Conservation (phyloP, 1,140 invertebrate species). For the Hermetia illucens region DNA sequence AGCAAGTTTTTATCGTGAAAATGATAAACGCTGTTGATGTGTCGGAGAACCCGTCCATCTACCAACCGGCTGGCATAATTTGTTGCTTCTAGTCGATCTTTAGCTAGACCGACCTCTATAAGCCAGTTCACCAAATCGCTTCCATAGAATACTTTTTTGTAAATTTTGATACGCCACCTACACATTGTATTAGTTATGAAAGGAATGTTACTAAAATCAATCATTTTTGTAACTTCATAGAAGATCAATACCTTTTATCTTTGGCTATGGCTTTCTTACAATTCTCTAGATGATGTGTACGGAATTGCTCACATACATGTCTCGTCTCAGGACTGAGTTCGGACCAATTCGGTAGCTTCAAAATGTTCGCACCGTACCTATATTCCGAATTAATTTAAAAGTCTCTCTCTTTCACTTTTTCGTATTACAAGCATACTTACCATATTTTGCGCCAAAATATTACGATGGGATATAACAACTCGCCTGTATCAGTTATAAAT, state of each 20-base stretch:
- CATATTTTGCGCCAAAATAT: constrained; percentile 44
- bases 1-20: constrained; percentile 59
- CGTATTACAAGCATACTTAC: constrained; percentile 13
- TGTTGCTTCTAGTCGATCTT: constrained; percentile 59
- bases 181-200: constrained; percentile 10
- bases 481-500: constrained; percentile 69
- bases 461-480: constrained; percentile 49
- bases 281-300: constrained; percentile 64
- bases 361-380: constrained; percentile 51
- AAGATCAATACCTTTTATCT: constrained; percentile 42
- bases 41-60: constrained; percentile 65
- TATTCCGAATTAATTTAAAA: too few relatives aligned
- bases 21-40: constrained; percentile 67
- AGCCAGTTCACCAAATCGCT: constrained; percentile 77
- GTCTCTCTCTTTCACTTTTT: too few relatives aligned
- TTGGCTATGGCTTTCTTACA: constrained; percentile 66
- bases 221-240: constrained; percentile 5
- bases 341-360: constrained; percentile 54
- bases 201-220: background rate
- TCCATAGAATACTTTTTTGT: constrained; percentile 69
- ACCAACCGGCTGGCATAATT: constrained; percentile 71
- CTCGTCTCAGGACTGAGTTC: constrained; percentile 61
- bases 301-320: constrained; percentile 79
- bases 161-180: constrained; percentile 55
- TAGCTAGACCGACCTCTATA: constrained; percentile 57